Base-by-base conservation (phyloP, 2,888 invertebrate species). In the Drosophila setosimentum region DNA sequence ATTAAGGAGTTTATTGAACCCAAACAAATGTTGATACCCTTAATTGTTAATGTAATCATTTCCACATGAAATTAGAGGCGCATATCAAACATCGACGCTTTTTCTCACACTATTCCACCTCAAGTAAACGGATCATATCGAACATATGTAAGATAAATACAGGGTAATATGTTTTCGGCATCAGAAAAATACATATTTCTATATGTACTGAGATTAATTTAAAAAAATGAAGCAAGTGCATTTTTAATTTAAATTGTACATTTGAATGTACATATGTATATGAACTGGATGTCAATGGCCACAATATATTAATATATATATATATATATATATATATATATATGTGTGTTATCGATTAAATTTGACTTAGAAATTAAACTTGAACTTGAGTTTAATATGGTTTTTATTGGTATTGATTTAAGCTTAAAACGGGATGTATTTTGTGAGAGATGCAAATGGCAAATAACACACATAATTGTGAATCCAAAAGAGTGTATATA, bases 1-100 rank as follows among this genome's bases (percentile, higher is more conserved):
- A n/a, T 6, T 40, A 63, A 71, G 75, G 67, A 48, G 76, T 71
- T 78, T 45, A 40, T 71, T 78, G 67, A 78, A 67, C 79, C 49
- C 48, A 42, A 60, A 21, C n/a, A 33, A 70, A 35, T 35, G 16
- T 33, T 1, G 29, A 60, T 73, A 69, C 53, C 0, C 55, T 51
- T n/a, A 13, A 7, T 13, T 16, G 7, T 2, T 1, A 33, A 13
- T 10, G 54, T 53, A 11, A 16, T n/a, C 10, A 30, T 18, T 30
- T 57, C 1, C 10, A 11, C 3, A n/a, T 27, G 16, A 10, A 33
- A 45, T 32, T 8, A 24, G 40, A 21, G 30, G 16, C 18, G 18
- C 0, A 48, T 13, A 27, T 50, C n/a, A 11, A 3, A 6, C 29
- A 11, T 11, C 11, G 50, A 29, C 8, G 7, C n/a, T 27, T 18